Percentiles rank a stretch among this genome's conserved stretches.
phyloP scores from a whole-genome alignment of 2,113 vertebrate species.

The Pholis gunnellus region DNA sequence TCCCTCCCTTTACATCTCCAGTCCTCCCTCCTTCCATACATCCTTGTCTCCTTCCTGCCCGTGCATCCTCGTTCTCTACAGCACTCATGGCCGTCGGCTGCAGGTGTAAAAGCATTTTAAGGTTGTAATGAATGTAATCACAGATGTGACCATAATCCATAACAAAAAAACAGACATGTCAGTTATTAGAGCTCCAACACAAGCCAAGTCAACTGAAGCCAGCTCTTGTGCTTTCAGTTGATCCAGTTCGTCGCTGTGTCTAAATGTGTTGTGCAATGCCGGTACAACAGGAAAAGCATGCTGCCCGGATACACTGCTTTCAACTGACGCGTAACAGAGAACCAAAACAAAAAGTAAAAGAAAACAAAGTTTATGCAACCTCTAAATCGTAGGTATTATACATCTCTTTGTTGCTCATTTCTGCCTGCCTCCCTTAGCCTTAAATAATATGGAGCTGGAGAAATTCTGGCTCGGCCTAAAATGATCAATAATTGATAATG shows the following conservation, averaged over 20 bases:
- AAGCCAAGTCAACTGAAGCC: neutral
- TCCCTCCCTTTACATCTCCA: neutral
- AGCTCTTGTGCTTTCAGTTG: neutral
- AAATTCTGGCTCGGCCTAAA: neutral
- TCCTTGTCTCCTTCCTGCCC: neutral
- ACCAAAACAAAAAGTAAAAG: slow-evolving; percentile 31
- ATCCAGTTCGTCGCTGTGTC: neutral
- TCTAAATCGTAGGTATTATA: neutral
- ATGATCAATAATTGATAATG: neutral
- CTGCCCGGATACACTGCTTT: neutral
- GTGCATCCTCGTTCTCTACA: neutral
- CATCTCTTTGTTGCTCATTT: neutral
- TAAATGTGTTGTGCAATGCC: neutral
- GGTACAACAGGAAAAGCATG: slow-evolving; percentile 47
- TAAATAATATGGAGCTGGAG: neutral
- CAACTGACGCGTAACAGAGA: neutral
- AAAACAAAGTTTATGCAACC: neutral
- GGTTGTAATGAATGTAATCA: slow-evolving; percentile 11
- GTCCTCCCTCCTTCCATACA: neutral
- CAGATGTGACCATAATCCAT: slow-evolving; percentile 7
- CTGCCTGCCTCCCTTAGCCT: neutral
- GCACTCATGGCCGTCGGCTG: neutral
- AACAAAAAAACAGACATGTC: neutral
- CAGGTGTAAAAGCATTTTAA: slow-evolving; percentile 7
- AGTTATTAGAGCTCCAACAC: neutral